Base-by-base conservation (phyloP, 2,797 vertebrate species). In the Labroides dimidiatus region DNA sequence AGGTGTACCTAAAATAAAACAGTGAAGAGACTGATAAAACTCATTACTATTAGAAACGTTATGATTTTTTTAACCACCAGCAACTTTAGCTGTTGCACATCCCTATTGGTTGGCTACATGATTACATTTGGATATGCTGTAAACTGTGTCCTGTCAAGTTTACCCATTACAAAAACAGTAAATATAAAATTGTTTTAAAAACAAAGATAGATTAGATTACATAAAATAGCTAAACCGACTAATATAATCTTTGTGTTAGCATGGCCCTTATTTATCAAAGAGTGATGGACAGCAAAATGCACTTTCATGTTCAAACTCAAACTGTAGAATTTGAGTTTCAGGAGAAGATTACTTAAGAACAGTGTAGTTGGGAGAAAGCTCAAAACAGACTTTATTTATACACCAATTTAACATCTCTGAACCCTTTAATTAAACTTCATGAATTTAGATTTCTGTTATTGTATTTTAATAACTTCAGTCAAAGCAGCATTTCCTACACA, bases 281-380 rank as follows among this genome's bases (percentile, higher is more conserved):
- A 54, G n/a, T n/a, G 69, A 19, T 36, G 41, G 16, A 71, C 21
- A 76, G 47, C 72, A 41, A 49, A 57, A 33, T 7, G 21, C 51
- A 42, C 50, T 83, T 52, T 33, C 8, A 33, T 33, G 4, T 9
- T 33, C 7, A 4, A 6, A 33, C 5, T 68, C 30, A 43, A 64
- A 80, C 13, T 63, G 17, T 50, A 67, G 60, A 72, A 47, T 47
- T 47, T 42, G 67, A 77, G 36, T 64, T 81, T 45, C 14, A 71
- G 54, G 43, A 67, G 52, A 47, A 58, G 4, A 33, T 33, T 33
- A 5, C 30, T 33, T 33, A 52, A 57, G 19, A 55, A 36, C 54
- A 69, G 50, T 65, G 57, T 21, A 41, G 39, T 65, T 48, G 20
- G 12, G 42, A 41, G 24, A 27, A 27, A 9, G 30, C 30, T 33